Percentiles rank a stretch among this genome's conserved stretches.
These are phyloP conservation scores for Ylistrum balloti DNA, from an alignment of 1,140 invertebrate species.

Conservation along the genomic window DNA sequence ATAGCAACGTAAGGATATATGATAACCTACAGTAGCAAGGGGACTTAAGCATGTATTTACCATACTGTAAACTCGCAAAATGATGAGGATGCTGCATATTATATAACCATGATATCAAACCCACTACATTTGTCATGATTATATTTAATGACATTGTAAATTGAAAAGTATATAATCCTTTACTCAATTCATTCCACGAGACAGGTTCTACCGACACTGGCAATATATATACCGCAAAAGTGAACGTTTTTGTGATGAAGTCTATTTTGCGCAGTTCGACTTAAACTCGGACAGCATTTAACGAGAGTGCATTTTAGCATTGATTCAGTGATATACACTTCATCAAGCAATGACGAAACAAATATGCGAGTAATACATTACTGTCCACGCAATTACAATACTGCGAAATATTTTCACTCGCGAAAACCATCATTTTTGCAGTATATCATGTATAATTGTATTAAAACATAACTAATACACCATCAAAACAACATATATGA, in stretches of 20 bases:
- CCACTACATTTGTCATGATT: background rate
- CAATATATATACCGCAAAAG: background rate
- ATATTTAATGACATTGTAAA: too few relatives aligned
- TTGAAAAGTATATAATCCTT: background rate
- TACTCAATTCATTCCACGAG: background rate
- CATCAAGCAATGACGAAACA: background rate
- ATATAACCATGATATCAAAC: background rate
- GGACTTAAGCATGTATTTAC: too few relatives aligned
- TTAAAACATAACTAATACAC: background rate
- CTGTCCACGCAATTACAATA: background rate
- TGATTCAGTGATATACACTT: background rate
- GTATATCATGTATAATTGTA: background rate
- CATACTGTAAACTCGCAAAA: background rate
- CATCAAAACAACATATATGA: background rate
- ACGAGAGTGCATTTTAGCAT: background rate
- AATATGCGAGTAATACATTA: background rate
- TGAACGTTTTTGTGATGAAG: background rate
- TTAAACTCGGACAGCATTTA: background rate
- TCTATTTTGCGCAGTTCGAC: background rate
- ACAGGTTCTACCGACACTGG: background rate
- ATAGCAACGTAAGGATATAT: too few relatives aligned
- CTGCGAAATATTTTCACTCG: background rate
- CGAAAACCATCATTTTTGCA: background rate
- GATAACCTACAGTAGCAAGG: too few relatives aligned
- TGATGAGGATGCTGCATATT: background rate